Evolutionary conservation across 1,140 invertebrate species (phyloP).

Genomic region (Drosophila jambulina): DNA sequence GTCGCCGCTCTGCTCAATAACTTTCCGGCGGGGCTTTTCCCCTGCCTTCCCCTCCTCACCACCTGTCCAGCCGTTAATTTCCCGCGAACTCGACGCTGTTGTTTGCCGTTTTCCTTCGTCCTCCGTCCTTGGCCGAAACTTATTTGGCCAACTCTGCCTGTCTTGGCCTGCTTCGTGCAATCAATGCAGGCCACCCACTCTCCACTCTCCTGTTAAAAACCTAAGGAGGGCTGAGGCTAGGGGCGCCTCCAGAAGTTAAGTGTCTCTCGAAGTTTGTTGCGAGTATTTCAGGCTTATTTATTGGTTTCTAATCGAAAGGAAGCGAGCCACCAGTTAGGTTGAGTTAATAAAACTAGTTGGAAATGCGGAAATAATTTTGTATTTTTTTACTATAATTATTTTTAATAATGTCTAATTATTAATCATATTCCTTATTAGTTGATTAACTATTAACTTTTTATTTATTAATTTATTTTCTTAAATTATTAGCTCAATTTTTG

Average conservation of each 20-base stretch:
- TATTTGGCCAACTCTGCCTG: conserved; percentile 66
- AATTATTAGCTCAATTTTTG: too few relatives aligned
- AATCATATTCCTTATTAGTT: not conserved
- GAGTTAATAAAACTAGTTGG: conserved; percentile 2
- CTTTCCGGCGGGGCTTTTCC: conserved; percentile 11
- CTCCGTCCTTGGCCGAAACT: conserved; percentile 46
- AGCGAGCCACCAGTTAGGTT: conserved; percentile 5
- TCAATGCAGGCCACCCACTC: conserved; percentile 9
- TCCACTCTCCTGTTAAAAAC: not conserved
- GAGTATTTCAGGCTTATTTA: conserved; percentile 47
- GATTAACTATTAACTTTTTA: not conserved
- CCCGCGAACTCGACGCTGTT: conserved; percentile 18
- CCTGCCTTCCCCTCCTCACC: not conserved
- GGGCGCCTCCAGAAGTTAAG: conserved; percentile 18
- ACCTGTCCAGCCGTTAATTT: conserved; percentile 40
- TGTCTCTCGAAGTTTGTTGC: conserved; percentile 39
- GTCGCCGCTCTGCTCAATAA: conserved; percentile 50
- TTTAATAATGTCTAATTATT: not conserved
- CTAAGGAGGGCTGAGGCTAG: not conserved
- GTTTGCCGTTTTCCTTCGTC: conserved; percentile 16
- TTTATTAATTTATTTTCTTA: too few relatives aligned
- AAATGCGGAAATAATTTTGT: not conserved
- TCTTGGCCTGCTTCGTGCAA: conserved; percentile 63
- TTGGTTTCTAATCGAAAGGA: conserved; percentile 41
- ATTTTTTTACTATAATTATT: not conserved